A percentile compares a stretch with the other conserved stretches of the same genome.
Evolutionary conservation across 2,888 invertebrate genomes (phyloP).

Genomic region (Spicauda simplicius): DNA sequence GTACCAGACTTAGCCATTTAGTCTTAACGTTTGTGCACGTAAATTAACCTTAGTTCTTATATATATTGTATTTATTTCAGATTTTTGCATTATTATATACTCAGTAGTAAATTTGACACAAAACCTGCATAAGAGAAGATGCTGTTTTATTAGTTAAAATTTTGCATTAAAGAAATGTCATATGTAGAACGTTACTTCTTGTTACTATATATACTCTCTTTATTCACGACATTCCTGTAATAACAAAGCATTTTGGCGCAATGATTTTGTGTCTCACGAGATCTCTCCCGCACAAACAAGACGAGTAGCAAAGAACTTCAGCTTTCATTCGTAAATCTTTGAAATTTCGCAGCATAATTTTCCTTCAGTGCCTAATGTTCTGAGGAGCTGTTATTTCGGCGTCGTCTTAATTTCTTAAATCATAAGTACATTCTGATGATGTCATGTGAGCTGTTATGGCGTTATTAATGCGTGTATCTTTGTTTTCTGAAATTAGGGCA

Average conservation of each 20-base stretch:
- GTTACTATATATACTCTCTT: background rate
- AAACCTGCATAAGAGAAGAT: too few species aligned
- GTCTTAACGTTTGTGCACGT: too few species aligned
- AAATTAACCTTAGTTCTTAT: too few species aligned
- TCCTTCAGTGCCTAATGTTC: slow-evolving; percentile 25
- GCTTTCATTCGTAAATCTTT: slow-evolving; percentile 20
- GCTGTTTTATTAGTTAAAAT: too few species aligned
- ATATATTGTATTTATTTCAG: too few species aligned
- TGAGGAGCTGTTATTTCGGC: slow-evolving; percentile 14
- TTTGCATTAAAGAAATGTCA: too few species aligned
- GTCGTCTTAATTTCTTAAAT: slow-evolving; percentile 29
- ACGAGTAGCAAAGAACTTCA: slow-evolving; percentile 4
- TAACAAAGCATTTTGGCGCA: background rate
- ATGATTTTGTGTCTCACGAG: slow-evolving; percentile 5
- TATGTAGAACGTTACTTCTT: too few species aligned
- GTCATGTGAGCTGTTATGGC: slow-evolving; percentile 3
- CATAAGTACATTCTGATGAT: background rate
- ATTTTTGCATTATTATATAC: too few species aligned
- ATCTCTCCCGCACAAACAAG: background rate
- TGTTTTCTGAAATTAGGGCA: slow-evolving; percentile 1
- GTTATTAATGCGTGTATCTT: slow-evolving; percentile 17
- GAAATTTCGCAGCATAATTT: slow-evolving; percentile 17
- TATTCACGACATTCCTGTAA: background rate
- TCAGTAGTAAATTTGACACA: too few species aligned
- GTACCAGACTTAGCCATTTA: background rate